Base-by-base conservation (phyloP, 1,140 invertebrate genomes). In the Drosophila murphyi region DNA sequence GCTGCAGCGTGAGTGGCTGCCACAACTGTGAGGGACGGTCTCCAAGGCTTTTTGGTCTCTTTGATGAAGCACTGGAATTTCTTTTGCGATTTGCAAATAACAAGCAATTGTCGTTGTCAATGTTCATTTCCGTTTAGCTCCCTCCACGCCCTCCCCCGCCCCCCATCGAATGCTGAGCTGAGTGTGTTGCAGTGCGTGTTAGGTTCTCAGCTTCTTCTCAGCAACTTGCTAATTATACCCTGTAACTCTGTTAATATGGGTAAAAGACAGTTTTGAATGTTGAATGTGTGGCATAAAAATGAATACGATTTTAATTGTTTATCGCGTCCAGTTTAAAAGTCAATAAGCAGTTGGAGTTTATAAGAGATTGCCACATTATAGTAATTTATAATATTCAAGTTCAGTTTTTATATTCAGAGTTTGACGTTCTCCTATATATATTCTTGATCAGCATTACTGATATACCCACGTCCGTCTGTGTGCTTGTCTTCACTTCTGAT, bases 81-180 rank as follows among this genome's bases (percentile, higher is more conserved):
- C 78, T 43, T 43, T 43, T n/a, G 10, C 39, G 81, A 81, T 78
- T 89, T 85, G 86, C 85, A 89, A 89, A 89, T 89, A 90, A 89
- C 85, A 89, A 85, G 80, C 85, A 89, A 89, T 89, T 89, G 85
- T 89, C 86, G 86, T 89, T 89, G 85, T 89, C 85, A 89, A 89
- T 89, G 85, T 89, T 85, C 85, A 88, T 89, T 89, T 89, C 85
- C 85, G 85, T 85, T 89, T 80, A 79, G 68, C 62, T 56, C 60
- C 4, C 65, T 56, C n/a, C 43, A 41, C 2, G 31, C 50, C 43
- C 29, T 7, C n/a, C 8, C 29, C 34, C 31, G 28, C 35, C 34
- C 29, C 43, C 7, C 52, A 28, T 12, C 20, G 20, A 20, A 20
- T 35, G 43, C 10, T 47, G 29, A 3, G 29, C 61, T 37, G 29